phyloP scores from a whole-genome alignment of 1,140 invertebrate genomes.

The Drosophila mayri region DNA sequence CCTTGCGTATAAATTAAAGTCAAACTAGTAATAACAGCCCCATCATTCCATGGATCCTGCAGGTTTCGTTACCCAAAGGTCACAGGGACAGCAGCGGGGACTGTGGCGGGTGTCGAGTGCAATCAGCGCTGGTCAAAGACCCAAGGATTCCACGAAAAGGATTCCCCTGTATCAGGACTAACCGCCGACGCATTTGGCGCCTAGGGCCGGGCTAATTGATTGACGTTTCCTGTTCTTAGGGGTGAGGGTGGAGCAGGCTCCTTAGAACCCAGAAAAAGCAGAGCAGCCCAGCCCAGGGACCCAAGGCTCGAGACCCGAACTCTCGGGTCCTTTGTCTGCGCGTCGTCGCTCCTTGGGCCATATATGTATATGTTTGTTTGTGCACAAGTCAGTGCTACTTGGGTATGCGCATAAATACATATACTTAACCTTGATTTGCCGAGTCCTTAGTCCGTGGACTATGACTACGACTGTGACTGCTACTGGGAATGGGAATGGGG shows the following conservation, averaged over 20 bases:
- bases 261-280: not conserved
- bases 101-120: conserved; percentile 2
- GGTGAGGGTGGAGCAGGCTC: not conserved
- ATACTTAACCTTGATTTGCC: conserved; percentile 78
- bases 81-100: not conserved
- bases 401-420: conserved; percentile 67
- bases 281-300: conserved; percentile 4
- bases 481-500: conserved; percentile 6
- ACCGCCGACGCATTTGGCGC: conserved; percentile 28
- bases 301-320: not conserved
- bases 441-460: conserved; percentile 46
- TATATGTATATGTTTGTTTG: conserved; percentile 5
- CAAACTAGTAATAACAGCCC: conserved; percentile 2
- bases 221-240: conserved; percentile 62
- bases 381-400: conserved; percentile 28
- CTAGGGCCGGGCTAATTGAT: conserved; percentile 62
- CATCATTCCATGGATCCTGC: not conserved
- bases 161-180: conserved; percentile 3
- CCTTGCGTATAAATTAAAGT: conserved; percentile 28
- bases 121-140: conserved; percentile 51
- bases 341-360: conserved; percentile 5
- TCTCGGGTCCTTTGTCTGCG: conserved; percentile 7
- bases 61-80: conserved; percentile 7
- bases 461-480: conserved; percentile 6
- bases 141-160: conserved; percentile 21